A percentile compares a stretch with the other conserved stretches of the same genome.
Conservation (phyloP, 2,888 invertebrate species). For the Harpalus rufipes region DNA sequence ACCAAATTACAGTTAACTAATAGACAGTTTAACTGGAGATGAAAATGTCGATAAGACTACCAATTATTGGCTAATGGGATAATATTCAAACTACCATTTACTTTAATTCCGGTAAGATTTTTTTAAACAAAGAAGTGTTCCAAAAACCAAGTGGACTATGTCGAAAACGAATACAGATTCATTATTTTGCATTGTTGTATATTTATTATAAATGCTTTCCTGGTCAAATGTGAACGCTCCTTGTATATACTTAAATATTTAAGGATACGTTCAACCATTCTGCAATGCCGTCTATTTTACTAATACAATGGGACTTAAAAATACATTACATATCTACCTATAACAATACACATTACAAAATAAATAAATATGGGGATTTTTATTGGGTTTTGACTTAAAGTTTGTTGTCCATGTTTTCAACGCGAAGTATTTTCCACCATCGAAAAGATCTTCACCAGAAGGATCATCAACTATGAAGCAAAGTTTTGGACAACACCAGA, state of each 20-base stretch:
- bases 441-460: no score
- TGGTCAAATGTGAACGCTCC: neutral
- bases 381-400: neutral
- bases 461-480: no score
- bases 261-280: slow-evolving; percentile 53
- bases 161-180: neutral
- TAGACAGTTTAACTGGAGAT: no score
- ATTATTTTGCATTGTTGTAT: neutral
- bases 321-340: slow-evolving; percentile 45
- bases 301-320: slow-evolving; percentile 39
- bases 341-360: slow-evolving; percentile 33
- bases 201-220: neutral
- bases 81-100: no score
- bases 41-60: no score
- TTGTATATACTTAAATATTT: slow-evolving; percentile 39
- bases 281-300: slow-evolving; percentile 45
- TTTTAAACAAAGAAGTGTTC: no score
- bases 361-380: slow-evolving; percentile 19
- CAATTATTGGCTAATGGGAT: no score
- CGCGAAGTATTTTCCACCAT: neutral
- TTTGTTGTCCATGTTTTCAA: neutral
- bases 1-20: no score
- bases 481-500: no score
- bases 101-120: no score
- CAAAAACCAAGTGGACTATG: neutral